Conservation (phyloP, 2,888 invertebrate species). For the Pristionchus entomophagus region DNA sequence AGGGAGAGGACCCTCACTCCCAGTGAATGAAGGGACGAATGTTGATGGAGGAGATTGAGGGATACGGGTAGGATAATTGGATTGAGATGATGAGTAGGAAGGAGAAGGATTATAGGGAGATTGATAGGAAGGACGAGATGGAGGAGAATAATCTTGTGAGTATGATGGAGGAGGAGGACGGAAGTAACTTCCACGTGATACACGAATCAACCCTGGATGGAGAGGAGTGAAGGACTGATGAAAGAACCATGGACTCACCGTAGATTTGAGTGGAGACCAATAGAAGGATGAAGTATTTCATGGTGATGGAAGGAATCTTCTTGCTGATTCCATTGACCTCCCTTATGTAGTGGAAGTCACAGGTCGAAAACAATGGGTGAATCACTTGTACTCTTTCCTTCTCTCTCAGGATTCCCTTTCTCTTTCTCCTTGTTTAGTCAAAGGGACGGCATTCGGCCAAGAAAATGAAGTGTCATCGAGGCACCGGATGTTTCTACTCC, state of each 20-base stretch:
- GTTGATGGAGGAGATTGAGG: background rate
- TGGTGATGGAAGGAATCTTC: background rate
- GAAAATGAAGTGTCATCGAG: background rate
- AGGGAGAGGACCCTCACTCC: background rate
- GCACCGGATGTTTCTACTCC: background rate
- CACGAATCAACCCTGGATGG: background rate
- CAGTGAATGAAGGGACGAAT: background rate
- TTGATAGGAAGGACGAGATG: background rate
- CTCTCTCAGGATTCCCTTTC: background rate
- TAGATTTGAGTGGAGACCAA: background rate
- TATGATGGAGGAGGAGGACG: conserved; percentile 7
- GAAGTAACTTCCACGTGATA: background rate
- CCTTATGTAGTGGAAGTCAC: background rate
- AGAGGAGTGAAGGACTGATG: too few species aligned
- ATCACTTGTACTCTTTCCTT: background rate
- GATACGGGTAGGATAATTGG: background rate
- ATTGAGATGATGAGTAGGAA: background rate
- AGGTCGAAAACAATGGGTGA: conserved; percentile 15
- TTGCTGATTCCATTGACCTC: background rate
- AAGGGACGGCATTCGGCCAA: background rate
- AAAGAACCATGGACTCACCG: background rate
- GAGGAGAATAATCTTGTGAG: background rate
- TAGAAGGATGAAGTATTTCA: background rate
- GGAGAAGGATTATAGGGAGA: background rate
- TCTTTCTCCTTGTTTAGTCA: background rate